These are phyloP conservation scores for Xenopus laevis DNA, from an alignment of 2,113 vertebrate genomes.

Conservation along the genomic window DNA sequence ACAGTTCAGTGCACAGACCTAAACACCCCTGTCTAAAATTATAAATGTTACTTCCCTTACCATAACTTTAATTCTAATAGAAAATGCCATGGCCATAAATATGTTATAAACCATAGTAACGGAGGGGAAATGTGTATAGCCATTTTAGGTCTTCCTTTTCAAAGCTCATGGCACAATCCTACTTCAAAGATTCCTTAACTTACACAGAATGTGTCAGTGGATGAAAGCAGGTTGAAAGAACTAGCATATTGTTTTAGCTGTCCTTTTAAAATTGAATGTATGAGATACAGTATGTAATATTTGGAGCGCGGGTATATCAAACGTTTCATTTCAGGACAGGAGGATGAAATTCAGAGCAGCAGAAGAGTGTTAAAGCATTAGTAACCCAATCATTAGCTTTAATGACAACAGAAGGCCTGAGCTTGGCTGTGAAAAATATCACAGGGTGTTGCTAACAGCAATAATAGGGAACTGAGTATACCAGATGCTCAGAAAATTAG, in stretches of 20 bases:
- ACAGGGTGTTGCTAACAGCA: constrained; percentile 16
- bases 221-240: constrained; percentile 10
- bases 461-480: constrained; percentile 5
- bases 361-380: constrained; percentile 5
- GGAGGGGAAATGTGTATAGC: too few species aligned
- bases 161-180: too few species aligned
- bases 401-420: constrained; percentile 24
- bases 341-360: constrained; percentile 5
- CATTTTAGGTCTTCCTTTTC: background rate
- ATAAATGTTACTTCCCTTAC: too few species aligned
- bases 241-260: constrained; percentile 1
- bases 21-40: too few species aligned
- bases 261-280: background rate
- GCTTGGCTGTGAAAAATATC: constrained; percentile 26
- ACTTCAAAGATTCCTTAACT: too few species aligned
- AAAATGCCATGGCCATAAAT: too few species aligned
- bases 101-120: too few species aligned
- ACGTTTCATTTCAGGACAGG: background rate
- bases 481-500: constrained; percentile 15
- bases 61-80: too few species aligned
- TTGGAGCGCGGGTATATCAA: background rate
- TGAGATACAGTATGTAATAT: constrained; percentile 11
- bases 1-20: too few species aligned
- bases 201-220: background rate
- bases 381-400: constrained; percentile 14